phyloP scores from a whole-genome alignment of 2,113 vertebrate species.

The Hippopotamus amphibius region DNA sequence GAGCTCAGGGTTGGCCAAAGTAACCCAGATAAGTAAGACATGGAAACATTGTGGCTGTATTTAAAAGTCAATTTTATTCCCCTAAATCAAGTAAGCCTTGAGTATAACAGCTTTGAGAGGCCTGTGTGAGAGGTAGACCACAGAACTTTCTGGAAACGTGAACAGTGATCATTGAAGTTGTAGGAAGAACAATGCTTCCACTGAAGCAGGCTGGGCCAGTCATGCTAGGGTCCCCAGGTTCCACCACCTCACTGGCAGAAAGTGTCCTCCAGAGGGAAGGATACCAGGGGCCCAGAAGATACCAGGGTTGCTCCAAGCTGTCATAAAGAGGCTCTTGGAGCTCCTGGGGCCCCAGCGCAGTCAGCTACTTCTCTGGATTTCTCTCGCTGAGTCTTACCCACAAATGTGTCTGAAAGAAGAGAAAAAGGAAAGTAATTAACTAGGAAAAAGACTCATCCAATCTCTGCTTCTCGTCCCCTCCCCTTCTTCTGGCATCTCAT shows the following conservation, averaged over 20 bases:
- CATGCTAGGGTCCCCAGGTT: neutral
- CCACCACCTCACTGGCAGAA: neutral
- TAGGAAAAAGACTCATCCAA: fast-evolving
- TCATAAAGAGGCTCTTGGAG: fast-evolving
- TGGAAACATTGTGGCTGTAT: neutral
- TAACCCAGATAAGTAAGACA: neutral
- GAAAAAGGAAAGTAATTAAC: neutral
- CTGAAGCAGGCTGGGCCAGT: fast-evolving
- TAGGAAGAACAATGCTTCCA: fast-evolving
- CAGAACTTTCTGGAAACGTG: constrained; percentile 14
- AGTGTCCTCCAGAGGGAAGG: neutral
- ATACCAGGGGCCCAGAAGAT: fast-evolving
- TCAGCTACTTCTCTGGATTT: neutral
- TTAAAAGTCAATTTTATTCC: neutral
- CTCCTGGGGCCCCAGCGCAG: fast-evolving
- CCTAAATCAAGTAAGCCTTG: neutral
- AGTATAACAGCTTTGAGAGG: neutral
- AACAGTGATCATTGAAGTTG: fast-evolving
- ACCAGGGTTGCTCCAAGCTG: fast-evolving
- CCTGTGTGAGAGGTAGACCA: neutral
- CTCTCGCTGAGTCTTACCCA: too few species aligned
- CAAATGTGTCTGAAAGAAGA: neutral
- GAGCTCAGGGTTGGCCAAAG: neutral
- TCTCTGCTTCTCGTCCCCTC: fast-evolving
- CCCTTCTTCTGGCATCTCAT: too few species aligned